Conservation (phyloP, 2,113 vertebrate species). For the Capreolus pygargus region DNA sequence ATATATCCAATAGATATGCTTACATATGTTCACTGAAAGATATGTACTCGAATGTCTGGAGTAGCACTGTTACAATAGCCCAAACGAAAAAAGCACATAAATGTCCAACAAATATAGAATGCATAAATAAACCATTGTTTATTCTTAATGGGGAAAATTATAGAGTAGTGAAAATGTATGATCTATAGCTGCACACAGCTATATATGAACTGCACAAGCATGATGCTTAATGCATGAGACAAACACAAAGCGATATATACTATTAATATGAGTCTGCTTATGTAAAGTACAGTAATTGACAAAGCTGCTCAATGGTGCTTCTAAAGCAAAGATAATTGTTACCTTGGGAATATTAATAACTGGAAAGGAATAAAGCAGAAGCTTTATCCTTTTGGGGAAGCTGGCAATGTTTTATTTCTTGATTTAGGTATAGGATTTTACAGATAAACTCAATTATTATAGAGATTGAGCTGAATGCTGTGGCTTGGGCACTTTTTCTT, state of each 20-base stretch:
- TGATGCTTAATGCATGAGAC: not conserved
- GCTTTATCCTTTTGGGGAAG: not conserved
- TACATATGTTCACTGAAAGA: not conserved
- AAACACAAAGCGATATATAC: not conserved
- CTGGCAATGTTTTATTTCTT: not conserved
- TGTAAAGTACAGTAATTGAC: not conserved
- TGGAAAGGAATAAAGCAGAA: not conserved
- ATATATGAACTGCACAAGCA: not conserved
- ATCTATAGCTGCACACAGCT: not conserved
- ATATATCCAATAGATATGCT: not conserved
- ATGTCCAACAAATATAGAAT: not conserved
- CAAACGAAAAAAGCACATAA: not conserved
- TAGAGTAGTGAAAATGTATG: not conserved
- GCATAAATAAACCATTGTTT: not conserved
- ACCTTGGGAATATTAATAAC: not conserved
- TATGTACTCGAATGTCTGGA: not conserved
- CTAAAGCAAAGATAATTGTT: not conserved
- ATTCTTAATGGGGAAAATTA: conserved; percentile 38
- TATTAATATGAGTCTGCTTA: not conserved
- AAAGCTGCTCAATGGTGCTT: not conserved
- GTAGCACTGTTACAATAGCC: not conserved
- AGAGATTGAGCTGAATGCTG: not conserved
- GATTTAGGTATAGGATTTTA: not conserved
- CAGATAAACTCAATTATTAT: not conserved
- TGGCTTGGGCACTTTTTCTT: not conserved